A percentile compares a stretch with the other conserved stretches of the same genome.
phyloP scores from a whole-genome alignment of 2,888 invertebrate species.

The Clanis bilineata region DNA sequence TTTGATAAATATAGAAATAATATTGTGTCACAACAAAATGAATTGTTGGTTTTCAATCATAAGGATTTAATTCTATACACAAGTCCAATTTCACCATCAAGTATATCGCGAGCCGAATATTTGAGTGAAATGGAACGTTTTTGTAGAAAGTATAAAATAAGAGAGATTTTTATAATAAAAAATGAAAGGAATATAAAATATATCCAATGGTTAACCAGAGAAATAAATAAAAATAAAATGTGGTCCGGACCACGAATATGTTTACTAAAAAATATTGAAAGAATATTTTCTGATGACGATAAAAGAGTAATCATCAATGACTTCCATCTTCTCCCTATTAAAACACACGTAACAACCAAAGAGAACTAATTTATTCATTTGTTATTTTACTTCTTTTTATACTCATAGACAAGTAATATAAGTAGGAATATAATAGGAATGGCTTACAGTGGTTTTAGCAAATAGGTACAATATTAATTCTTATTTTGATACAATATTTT shows the following conservation, averaged over 20 bases:
- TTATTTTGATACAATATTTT: no score
- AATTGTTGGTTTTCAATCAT: no score
- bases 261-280: background rate
- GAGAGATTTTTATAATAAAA: background rate
- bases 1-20: background rate
- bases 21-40: slow-evolving; percentile 1
- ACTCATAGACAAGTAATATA: no score
- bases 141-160: slow-evolving; percentile 2
- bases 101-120: slow-evolving; percentile 1
- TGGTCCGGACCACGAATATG: background rate
- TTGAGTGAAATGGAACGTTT: slow-evolving; percentile 4
- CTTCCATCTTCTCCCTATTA: slow-evolving; percentile 28
- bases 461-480: no score
- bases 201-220: background rate
- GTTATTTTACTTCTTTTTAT: no score
- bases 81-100: background rate
- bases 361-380: no score
- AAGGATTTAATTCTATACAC: background rate
- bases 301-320: slow-evolving; percentile 22
- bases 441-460: no score
- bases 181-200: background rate
- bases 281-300: slow-evolving; percentile 24
- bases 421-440: no score
- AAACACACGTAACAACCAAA: no score
- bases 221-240: background rate